Conservation (phyloP, 2,888 invertebrate species). For the Sarcophaga caerulescens region DNA sequence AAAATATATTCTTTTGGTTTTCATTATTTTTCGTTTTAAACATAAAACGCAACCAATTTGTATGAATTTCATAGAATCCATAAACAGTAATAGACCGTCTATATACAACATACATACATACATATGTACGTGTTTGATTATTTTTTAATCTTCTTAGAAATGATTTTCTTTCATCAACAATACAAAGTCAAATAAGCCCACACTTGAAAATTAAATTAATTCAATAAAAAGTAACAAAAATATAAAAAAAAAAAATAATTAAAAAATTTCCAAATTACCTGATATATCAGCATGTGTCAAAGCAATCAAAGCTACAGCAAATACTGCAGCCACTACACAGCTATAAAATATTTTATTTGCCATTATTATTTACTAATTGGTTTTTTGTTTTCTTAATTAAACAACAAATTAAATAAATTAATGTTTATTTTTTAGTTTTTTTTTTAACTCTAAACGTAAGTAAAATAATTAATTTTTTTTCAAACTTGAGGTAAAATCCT, state of each 20-base stretch:
- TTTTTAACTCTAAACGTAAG: neutral
- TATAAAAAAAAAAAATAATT: constrained; percentile 1
- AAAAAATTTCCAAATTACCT: constrained; percentile 42
- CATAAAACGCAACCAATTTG: constrained; percentile 34
- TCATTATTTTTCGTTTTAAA: constrained; percentile 28
- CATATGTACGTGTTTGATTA: neutral
- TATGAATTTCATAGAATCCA: constrained; percentile 39
- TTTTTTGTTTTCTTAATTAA: constrained; percentile 23
- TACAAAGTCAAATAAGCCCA: neutral
- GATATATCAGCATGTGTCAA: constrained; percentile 55
- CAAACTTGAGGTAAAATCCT: neutral
- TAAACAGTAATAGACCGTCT: too few relatives aligned
- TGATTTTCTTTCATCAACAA: neutral
- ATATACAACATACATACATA: too few relatives aligned
- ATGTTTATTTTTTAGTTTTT: constrained; percentile 5
- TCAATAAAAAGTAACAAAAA: neutral
- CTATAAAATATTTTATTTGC: constrained; percentile 51
- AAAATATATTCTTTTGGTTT: too few relatives aligned
- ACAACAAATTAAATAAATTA: neutral
- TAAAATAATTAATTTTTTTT: constrained; percentile 7
- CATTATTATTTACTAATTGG: constrained; percentile 35
- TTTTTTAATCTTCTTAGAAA: neutral
- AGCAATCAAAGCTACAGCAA: constrained; percentile 50
- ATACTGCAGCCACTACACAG: constrained; percentile 42
- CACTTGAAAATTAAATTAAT: neutral